phyloP scores from a whole-genome alignment of 2,797 vertebrate genomes.

The Tenualosa thibaudeaui region DNA sequence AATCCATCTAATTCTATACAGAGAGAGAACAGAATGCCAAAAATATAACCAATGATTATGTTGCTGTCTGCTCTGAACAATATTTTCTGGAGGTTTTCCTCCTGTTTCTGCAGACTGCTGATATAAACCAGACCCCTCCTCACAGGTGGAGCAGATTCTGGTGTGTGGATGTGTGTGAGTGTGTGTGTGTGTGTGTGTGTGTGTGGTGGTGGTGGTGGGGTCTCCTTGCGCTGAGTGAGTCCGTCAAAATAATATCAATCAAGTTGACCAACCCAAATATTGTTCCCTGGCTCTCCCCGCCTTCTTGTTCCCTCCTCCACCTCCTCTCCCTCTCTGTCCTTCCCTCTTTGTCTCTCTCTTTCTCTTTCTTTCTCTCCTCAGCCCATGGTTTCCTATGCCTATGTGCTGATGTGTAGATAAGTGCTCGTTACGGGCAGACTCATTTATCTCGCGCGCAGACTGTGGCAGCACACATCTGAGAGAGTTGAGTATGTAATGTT shows the following conservation, averaged over 20 bases:
- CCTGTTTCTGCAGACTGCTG: background rate
- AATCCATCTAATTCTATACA: background rate
- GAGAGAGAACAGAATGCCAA: conserved; percentile 5
- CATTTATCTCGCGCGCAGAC: conserved; percentile 57
- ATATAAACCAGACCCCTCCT: background rate
- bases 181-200: no score
- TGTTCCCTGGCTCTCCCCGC: conserved; percentile 49
- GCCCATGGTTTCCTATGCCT: conserved; percentile 53
- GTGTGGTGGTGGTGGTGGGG: no score
- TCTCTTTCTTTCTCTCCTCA: background rate
- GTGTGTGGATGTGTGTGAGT: background rate
- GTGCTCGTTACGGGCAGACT: conserved; percentile 59
- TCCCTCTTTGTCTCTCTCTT: background rate
- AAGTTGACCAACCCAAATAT: conserved; percentile 71
- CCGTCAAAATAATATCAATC: conserved; percentile 71
- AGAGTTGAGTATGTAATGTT: conserved; percentile 52
- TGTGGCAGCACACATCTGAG: conserved; percentile 47
- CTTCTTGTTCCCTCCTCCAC: conserved; percentile 47
- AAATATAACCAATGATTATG: conserved; percentile 10
- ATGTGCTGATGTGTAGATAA: conserved; percentile 67
- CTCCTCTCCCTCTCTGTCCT: background rate
- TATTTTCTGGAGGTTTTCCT: background rate
- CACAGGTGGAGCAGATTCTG: background rate
- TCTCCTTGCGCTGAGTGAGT: conserved; percentile 58
- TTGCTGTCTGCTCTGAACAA: background rate